Evolutionary conservation across 1,140 invertebrate species (phyloP), one percentile per base, ranked within the genome.

Genomic region (Drosophila sucinea): DNA sequence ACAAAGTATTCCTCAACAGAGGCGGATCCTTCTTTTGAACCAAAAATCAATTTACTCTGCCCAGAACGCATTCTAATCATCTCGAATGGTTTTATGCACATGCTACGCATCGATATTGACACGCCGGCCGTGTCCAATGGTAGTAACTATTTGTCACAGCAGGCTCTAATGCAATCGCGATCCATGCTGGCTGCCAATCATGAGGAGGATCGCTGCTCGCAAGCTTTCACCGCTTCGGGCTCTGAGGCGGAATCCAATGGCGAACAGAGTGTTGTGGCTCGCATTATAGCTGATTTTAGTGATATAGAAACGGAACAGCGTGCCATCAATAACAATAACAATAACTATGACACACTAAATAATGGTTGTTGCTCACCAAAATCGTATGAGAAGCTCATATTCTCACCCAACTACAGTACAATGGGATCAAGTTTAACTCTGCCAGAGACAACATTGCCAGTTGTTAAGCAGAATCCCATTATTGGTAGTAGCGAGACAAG

Each of bases 1-100:
- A 92, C 90, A 33, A 92, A 92, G 68, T 92, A 92, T 72, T 90
- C 90, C 6, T 84, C 84, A 6, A 84, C 74, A 11, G 91, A 92
- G 77, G 84, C 90, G 4, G 91, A 92, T 71, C 91, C 86, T 17
- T 66, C 70, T 40, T 92, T 92, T 35, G 78, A 90, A 62, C 90
- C 91, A 4, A 71, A 79, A 33, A 81, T 92, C 17, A 91, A 92
- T 73, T 73, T 92, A 4, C 81, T 92, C 4, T 92, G 91, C 38
- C 91, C 91, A 0, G 87, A 91, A 40, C 77, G 84, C n/a, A 87
- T 92, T 51, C 58, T 92, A 5, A 86, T 92, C 23, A 81, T 91
- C 51, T 85, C 90, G 0, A 92, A 92, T 75, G 91, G 91, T 5
- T 90, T 92, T 56, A 85, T 92, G 69, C 91, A 92, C 58, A 92